These are phyloP conservation scores for Gobio gobio DNA, from an alignment of 2,113 vertebrate species.

Conservation along the genomic window DNA sequence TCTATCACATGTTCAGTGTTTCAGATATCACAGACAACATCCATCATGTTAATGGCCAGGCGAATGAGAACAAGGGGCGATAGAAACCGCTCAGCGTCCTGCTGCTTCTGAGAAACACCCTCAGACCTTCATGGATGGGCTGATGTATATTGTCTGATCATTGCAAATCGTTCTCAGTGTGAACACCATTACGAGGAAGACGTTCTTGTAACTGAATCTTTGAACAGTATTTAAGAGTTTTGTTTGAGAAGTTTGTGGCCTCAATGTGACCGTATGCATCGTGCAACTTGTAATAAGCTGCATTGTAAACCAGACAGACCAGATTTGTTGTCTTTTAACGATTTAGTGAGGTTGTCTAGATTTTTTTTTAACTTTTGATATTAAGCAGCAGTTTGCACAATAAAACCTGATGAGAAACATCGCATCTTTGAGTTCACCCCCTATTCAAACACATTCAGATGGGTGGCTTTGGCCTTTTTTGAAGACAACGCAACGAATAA, in stretches of 20 bases:
- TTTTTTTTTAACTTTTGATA: too few relatives aligned
- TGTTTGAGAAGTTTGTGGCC: too few relatives aligned
- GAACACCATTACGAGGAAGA: background rate
- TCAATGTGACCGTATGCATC: background rate
- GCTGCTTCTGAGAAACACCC: too few relatives aligned
- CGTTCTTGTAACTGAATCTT: background rate
- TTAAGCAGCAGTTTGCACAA: background rate
- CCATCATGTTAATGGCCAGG: constrained; percentile 27
- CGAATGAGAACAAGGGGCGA: background rate
- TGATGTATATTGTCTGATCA: background rate
- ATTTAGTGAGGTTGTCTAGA: background rate
- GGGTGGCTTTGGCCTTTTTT: background rate
- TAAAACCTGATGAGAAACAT: background rate
- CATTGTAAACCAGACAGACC: background rate
- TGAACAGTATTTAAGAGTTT: background rate
- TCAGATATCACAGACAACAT: constrained; percentile 61
- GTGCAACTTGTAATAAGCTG: background rate
- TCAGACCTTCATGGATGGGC: background rate
- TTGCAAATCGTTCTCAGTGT: background rate
- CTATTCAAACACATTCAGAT: background rate
- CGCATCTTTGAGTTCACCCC: background rate
- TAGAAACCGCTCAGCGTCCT: too few relatives aligned
- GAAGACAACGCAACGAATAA: too few relatives aligned
- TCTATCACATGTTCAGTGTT: constrained; percentile 75
- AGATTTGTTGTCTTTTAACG: background rate